Base-by-base conservation (phyloP, 2,113 vertebrate species). In the Prunella fulvescens region DNA sequence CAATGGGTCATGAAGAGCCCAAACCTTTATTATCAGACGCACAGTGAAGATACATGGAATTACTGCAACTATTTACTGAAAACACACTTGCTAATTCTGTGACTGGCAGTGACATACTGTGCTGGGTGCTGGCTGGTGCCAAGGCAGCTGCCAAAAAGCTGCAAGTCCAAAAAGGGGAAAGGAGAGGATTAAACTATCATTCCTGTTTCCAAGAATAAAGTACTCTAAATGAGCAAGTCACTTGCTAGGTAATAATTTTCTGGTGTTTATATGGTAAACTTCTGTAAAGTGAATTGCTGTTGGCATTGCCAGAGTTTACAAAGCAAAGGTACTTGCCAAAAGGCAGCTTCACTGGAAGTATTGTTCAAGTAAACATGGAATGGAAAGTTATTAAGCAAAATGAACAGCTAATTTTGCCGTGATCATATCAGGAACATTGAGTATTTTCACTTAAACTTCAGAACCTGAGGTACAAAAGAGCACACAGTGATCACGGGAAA, bases 221-320 rank as follows among this genome's bases (percentile, higher is more conserved):
- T 86, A 90, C 90, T 92, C 80, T 81, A 96, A 96, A 94, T 81
- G 93, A 95, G 64, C 40, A 5, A 93, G 79, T 74, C 92, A 71
- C 71, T 95, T 86, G 64, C 80, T 81, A 90, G 85, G 85, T 95
- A 95, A 95, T 95, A 92, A 94, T 95, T 93, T 96, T 90, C 60
- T 96, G 58, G 67, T 92, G 88, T 96, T 96, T 95, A 88, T 90
- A 90, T 14, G 87, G 87, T 88, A 94, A 95, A 94, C 60, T 93
- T 76, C 50, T 94, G 60, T 61, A 81, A 92, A 95, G 85, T 64
- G 82, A 86, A 83, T 53, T 71, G 85, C 82, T 88, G 76, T 67
- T 95, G 93, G 90, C 85, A 94, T 84, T 60, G 67, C 67, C 4
- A 1, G n/a, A 81, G 90, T 96, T 96, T 95, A 88, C 64, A 90